Percentiles rank a stretch among this genome's conserved stretches.
These are phyloP conservation scores for Palaemon carinicauda DNA, from an alignment of 1,140 invertebrate genomes.

Conservation along the genomic window DNA sequence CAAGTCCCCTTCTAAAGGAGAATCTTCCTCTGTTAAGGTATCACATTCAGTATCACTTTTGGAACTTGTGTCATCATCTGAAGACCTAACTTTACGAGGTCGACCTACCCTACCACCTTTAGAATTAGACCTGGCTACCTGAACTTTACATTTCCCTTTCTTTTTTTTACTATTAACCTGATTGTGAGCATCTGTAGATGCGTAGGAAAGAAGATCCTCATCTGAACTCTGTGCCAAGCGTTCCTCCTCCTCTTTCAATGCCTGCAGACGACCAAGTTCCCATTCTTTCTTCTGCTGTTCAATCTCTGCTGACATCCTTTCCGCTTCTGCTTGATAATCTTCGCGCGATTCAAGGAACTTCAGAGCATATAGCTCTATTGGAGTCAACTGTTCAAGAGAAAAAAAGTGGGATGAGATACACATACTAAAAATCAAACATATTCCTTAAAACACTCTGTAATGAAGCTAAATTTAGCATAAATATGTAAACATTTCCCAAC, in stretches of 20 bases:
- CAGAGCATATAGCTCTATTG: constrained; percentile 94
- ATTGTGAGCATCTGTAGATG: constrained; percentile 59
- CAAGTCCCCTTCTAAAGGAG: neutral
- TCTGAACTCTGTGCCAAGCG: constrained; percentile 62
- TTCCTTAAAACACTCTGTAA: no score
- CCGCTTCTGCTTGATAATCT: constrained; percentile 83
- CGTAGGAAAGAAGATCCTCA: constrained; percentile 60
- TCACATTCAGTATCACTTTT: constrained; percentile 1
- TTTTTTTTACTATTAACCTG: constrained; percentile 57
- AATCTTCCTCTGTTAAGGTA: neutral
- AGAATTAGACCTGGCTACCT: constrained; percentile 62
- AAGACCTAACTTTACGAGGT: neutral
- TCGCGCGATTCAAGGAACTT: constrained; percentile 87
- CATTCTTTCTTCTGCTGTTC: constrained; percentile 92
- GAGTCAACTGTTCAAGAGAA: constrained; percentile 75
- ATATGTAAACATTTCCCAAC: neutral
- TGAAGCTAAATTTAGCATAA: constrained; percentile 42
- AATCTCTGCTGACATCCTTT: constrained; percentile 87
- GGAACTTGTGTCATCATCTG: neutral
- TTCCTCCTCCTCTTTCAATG: constrained; percentile 69
- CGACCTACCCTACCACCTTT: constrained; percentile 62
- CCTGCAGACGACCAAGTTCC: constrained; percentile 84
- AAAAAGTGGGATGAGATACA: neutral
- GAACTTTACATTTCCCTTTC: constrained; percentile 55
- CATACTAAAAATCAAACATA: no score